Evolutionary conservation across 37 sponge, comb jelly and placozoan genomes (phyloP).

Genomic region (Crambe crambe): DNA sequence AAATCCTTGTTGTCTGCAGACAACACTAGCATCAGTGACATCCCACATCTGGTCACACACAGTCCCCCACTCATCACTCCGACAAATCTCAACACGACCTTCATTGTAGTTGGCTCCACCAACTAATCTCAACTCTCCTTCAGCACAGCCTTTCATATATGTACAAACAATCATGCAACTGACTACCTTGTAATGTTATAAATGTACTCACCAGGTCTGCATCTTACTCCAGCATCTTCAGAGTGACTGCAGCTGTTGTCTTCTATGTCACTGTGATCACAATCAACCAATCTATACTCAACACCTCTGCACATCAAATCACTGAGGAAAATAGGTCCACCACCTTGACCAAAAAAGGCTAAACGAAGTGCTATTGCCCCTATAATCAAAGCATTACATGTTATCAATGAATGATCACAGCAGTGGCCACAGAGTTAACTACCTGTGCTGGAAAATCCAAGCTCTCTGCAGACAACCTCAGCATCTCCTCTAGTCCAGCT

Average conservation of each 20-base stretch:
- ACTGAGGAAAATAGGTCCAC: background rate
- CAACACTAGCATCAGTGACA: background rate
- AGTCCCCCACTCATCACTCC: no score
- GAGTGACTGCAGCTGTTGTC: conserved; percentile 30
- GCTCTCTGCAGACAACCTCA: background rate
- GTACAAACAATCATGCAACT: no score
- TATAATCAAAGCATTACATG: background rate
- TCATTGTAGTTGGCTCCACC: no score
- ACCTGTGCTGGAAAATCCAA: background rate
- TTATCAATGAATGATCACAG: no score
- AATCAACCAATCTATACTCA: conserved; percentile 22
- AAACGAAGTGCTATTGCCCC: conserved; percentile 2
- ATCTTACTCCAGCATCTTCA: conserved; percentile 45
- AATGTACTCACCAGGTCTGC: background rate
- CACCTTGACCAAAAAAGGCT: conserved; percentile 1
- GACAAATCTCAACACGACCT: no score
- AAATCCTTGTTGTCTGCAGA: background rate
- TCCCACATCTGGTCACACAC: no score
- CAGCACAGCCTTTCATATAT: no score
- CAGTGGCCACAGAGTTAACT: background rate
- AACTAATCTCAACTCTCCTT: no score
- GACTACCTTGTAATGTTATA: no score
- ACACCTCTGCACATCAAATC: conserved; percentile 2
- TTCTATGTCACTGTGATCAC: conserved; percentile 9
- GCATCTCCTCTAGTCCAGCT: background rate